Base-by-base conservation (phyloP, 1,140 invertebrate genomes). In the Calliopsis andreniformis region DNA sequence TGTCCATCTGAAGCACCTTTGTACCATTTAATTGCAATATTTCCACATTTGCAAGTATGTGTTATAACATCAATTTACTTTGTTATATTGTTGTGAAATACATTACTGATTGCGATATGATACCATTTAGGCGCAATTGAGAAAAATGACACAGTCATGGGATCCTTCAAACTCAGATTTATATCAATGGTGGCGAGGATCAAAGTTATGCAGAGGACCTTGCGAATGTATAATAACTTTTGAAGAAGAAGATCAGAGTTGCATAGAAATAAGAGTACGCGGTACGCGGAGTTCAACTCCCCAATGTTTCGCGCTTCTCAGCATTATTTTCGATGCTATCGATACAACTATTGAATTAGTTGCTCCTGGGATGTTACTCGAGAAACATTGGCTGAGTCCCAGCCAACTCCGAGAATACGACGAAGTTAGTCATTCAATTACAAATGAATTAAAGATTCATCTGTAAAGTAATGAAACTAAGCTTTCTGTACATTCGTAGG, bases 131-230 rank as follows among this genome's bases (percentile, higher is more conserved):
- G 88, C 90, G 20, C 89, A 95, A 82, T 88, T 97, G 56, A 90
- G 96, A 67, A 93, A 92, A 86, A 92, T 93, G 43, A 90, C 92
- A 5, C 92, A 93, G 64, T 88, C 91, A 83, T 94, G 90, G 93
- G 96, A 95, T 83, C 93, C 92, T 45, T 92, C 91, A 56, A 93
- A 93, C 66, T 93, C 93, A 47, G 96, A 97, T 89, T 90, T 97
- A 14, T 95, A 96, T 81, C 96, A 97, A 87, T 97, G 96, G 96
- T 94, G 94, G 88, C 92, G 95, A 64, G 96, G 96, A 18, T 96
- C 95, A n/a, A 97, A 97, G 89, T 93, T 96, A 64, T 96, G 94
- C 83, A 94, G 94, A 63, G 95, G 95, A 2, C 92, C 93, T 43
- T 92, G 96, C 62, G 96, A 97, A 89, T 95, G 95, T 72, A 91